Evolutionary conservation across 2,888 invertebrate genomes (phyloP).

Genomic region (Strigamia maritima): DNA sequence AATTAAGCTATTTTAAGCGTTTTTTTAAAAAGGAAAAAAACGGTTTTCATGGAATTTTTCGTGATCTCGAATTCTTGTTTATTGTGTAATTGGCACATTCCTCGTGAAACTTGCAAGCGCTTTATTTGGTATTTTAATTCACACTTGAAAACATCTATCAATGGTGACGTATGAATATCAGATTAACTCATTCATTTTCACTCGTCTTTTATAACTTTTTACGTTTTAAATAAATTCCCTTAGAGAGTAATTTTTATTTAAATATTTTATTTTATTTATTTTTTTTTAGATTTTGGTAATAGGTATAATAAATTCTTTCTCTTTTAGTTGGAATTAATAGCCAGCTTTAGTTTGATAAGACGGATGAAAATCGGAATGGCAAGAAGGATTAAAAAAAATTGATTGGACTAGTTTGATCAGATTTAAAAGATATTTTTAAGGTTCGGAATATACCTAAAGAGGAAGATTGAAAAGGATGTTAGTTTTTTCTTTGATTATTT

Average conservation of each 20-base stretch:
- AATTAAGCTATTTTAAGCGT: background rate
- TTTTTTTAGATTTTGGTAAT: no score
- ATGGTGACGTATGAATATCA: background rate
- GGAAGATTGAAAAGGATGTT: background rate
- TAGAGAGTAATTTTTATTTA: no score
- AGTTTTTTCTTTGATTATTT: background rate
- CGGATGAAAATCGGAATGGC: background rate
- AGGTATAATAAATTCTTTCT: background rate
- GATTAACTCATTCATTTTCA: background rate
- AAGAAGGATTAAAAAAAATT: background rate
- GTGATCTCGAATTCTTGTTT: background rate
- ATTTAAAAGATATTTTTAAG: background rate
- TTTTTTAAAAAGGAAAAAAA: background rate
- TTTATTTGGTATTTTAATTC: background rate
- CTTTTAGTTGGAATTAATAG: background rate
- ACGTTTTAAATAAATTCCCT: background rate
- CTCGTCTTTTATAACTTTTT: background rate
- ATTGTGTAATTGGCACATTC: background rate
- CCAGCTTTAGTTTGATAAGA: background rate
- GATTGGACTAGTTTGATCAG: background rate
- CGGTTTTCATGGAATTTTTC: background rate
- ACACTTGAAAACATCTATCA: background rate
- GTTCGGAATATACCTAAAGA: background rate
- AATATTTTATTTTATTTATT: no score
- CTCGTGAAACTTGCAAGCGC: background rate